Percentiles rank a stretch among this genome's conserved stretches.
These are phyloP conservation scores for Spicauda simplicius DNA, from an alignment of 2,888 invertebrate species.

Conservation along the genomic window DNA sequence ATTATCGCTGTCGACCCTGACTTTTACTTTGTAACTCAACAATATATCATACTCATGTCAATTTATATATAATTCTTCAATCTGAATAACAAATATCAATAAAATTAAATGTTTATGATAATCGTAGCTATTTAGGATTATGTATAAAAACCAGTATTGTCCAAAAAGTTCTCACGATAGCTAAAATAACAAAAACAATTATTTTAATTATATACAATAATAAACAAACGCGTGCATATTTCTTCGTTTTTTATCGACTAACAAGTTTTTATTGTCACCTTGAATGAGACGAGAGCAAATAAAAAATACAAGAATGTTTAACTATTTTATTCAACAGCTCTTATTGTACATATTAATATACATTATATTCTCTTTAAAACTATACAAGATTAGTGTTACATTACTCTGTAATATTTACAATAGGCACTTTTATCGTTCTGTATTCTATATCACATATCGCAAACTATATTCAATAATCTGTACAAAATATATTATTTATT, in stretches of 20 bases:
- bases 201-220: neutral
- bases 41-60: too few species aligned
- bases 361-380: conserved; percentile 53
- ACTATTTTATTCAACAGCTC: conserved; percentile 73
- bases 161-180: neutral
- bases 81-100: too few species aligned
- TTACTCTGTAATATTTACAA: conserved; percentile 63
- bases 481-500: conserved; percentile 59
- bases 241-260: neutral
- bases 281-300: neutral
- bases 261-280: neutral
- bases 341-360: conserved; percentile 55
- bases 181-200: neutral
- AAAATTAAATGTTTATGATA: too few species aligned
- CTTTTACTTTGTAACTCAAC: too few species aligned
- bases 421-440: conserved; percentile 68
- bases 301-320: conserved; percentile 46
- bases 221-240: neutral
- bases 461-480: conserved; percentile 56
- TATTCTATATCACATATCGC: conserved; percentile 81
- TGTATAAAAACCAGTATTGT: too few species aligned
- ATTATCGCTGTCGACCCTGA: neutral
- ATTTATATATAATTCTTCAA: too few species aligned
- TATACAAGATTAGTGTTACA: conserved; percentile 37
- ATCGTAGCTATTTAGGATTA: too few species aligned